Evolutionary conservation across 2,797 vertebrate genomes (phyloP).

Genomic region (Hippocampus kuda): DNA sequence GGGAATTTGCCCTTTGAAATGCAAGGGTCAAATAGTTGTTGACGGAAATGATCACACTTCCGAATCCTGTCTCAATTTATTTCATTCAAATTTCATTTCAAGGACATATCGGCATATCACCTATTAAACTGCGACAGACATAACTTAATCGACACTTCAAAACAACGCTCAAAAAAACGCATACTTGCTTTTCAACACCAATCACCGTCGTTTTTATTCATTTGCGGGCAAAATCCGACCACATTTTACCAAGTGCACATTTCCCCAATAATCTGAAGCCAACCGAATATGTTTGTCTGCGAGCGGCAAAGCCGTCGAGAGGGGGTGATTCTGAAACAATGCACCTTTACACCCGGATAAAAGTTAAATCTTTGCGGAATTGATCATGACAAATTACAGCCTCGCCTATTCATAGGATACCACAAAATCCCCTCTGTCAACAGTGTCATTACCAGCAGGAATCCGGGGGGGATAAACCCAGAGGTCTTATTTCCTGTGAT

Average conservation of each 20-base stretch:
- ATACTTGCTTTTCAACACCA: neutral
- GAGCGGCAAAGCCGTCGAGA: neutral
- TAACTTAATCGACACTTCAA: neutral
- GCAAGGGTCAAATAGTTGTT: too few relatives aligned
- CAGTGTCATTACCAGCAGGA: slow-evolving; percentile 25
- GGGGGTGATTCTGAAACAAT: neutral
- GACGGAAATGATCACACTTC: too few relatives aligned
- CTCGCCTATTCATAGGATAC: slow-evolving; percentile 10
- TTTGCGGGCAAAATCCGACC: neutral
- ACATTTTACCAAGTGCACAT: neutral
- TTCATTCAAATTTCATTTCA: neutral
- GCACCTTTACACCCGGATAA: neutral
- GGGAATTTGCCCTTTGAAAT: too few relatives aligned
- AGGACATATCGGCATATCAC: neutral
- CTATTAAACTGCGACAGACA: neutral
- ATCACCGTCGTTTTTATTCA: too few relatives aligned
- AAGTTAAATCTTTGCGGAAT: neutral
- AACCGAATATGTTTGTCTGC: neutral
- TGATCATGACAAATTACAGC: slow-evolving; percentile 3
- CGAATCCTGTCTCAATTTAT: too few relatives aligned
- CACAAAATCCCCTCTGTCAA: slow-evolving; percentile 27
- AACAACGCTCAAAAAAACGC: neutral
- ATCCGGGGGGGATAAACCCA: slow-evolving; percentile 14
- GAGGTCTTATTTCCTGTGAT: slow-evolving; percentile 35
- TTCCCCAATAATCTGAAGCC: neutral